Conservation (phyloP, 2,888 invertebrate species). For the Drosophila paucipuncta region DNA sequence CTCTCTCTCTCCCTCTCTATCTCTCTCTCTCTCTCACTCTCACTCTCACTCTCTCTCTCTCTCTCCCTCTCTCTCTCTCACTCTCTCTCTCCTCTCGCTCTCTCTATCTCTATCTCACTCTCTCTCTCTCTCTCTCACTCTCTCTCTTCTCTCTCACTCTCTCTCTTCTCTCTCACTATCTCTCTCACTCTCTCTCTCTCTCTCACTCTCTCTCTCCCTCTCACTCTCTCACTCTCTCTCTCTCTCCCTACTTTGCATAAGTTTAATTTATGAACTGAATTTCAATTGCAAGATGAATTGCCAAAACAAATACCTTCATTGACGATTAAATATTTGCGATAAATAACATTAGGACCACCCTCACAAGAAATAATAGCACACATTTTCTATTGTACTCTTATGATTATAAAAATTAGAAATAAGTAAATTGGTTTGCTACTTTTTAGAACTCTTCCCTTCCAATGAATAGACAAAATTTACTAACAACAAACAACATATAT, state of each 20-base stretch:
- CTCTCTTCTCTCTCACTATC: background rate
- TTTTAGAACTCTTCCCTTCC: background rate
- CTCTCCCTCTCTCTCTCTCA: rapidly evolving
- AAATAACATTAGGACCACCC: background rate
- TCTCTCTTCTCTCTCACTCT: background rate
- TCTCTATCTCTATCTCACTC: no score
- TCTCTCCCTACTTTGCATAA: background rate
- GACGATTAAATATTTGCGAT: background rate
- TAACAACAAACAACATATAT: background rate
- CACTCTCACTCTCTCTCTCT: background rate
- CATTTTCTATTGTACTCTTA: no score
- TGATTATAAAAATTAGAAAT: no score
- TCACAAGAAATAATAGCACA: background rate
- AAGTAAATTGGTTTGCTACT: no score
- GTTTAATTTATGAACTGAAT: background rate
- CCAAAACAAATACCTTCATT: background rate
- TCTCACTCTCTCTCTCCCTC: background rate
- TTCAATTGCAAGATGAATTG: background rate
- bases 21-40: background rate
- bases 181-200: rapidly evolving
- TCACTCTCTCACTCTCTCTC: background rate
- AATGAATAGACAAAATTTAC: no score
- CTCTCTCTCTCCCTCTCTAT: rapidly evolving
- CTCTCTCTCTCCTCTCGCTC: no score
- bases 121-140: background rate